These are phyloP conservation scores for Falco naumanni DNA, from an alignment of 2,797 vertebrate species.

Conservation along the genomic window DNA sequence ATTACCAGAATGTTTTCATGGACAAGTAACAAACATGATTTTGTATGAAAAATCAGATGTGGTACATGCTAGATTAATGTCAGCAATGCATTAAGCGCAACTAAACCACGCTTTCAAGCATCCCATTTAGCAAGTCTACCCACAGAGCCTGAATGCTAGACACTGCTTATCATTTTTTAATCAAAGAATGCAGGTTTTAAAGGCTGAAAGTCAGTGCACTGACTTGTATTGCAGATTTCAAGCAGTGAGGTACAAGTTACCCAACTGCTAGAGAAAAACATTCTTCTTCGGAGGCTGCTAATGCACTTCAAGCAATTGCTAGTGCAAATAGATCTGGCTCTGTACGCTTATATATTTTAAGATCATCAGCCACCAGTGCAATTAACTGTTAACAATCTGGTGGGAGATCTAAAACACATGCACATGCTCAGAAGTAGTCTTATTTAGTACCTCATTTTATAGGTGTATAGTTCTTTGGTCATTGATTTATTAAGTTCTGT, in stretches of 20 bases:
- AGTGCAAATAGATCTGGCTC: background rate
- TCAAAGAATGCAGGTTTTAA: background rate
- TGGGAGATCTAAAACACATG: background rate
- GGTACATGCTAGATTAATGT: background rate
- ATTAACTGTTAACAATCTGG: background rate
- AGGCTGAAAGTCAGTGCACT: background rate
- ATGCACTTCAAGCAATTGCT: background rate
- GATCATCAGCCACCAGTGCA: background rate
- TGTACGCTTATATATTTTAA: background rate
- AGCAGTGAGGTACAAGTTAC: background rate
- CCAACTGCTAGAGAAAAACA: background rate
- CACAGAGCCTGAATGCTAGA: background rate
- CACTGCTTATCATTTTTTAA: background rate
- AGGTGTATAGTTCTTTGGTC: background rate
- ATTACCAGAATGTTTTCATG: background rate
- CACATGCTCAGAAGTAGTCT: background rate
- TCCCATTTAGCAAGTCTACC: background rate
- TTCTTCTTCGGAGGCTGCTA: background rate
- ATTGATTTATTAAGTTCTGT: background rate
- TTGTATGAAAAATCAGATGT: background rate
- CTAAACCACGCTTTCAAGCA: background rate
- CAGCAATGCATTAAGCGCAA: background rate
- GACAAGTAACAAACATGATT: background rate
- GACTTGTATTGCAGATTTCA: background rate
- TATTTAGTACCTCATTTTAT: background rate